Percentiles rank a stretch among this genome's conserved stretches.
Evolutionary conservation across 2,888 invertebrate species (phyloP).

Genomic region (Cerastis leucographa): DNA sequence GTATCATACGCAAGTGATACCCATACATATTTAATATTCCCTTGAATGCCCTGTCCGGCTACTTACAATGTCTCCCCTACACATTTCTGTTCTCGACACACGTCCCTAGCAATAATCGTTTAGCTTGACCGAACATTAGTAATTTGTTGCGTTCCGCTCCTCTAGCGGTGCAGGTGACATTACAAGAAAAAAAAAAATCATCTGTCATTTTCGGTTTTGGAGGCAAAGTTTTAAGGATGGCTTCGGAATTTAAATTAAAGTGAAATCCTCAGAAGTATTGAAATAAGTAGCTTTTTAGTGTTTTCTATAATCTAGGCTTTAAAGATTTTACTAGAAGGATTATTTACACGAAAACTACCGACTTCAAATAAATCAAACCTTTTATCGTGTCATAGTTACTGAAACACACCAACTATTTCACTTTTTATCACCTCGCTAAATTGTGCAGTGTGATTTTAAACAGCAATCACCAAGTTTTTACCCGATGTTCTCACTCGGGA

Average conservation of each 20-base stretch:
- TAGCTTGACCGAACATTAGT: slow-evolving; percentile 70
- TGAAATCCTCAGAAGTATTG: too few relatives aligned
- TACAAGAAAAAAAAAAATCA: slow-evolving; percentile 5
- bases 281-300: background rate
- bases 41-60: slow-evolving; percentile 38
- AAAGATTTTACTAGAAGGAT: background rate
- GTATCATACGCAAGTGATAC: slow-evolving; percentile 44
- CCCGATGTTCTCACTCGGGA: slow-evolving; percentile 61
- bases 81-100: slow-evolving; percentile 77
- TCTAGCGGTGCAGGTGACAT: slow-evolving; percentile 54
- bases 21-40: slow-evolving; percentile 68
- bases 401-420: slow-evolving; percentile 24
- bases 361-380: slow-evolving; percentile 1
- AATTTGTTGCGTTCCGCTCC: slow-evolving; percentile 63
- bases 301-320: background rate
- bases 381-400: slow-evolving; percentile 3
- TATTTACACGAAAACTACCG: background rate
- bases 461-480: slow-evolving; percentile 59
- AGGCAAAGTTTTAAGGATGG: slow-evolving; percentile 34
- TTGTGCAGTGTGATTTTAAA: slow-evolving; percentile 62
- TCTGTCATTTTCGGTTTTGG: slow-evolving; percentile 14
- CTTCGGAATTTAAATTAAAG: background rate
- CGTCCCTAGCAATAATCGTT: slow-evolving; percentile 76
- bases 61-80: slow-evolving; percentile 63
- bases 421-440: slow-evolving; percentile 17